These are phyloP conservation scores for Notocelia uddmanniana DNA, from an alignment of 2,888 invertebrate genomes.

Conservation along the genomic window DNA sequence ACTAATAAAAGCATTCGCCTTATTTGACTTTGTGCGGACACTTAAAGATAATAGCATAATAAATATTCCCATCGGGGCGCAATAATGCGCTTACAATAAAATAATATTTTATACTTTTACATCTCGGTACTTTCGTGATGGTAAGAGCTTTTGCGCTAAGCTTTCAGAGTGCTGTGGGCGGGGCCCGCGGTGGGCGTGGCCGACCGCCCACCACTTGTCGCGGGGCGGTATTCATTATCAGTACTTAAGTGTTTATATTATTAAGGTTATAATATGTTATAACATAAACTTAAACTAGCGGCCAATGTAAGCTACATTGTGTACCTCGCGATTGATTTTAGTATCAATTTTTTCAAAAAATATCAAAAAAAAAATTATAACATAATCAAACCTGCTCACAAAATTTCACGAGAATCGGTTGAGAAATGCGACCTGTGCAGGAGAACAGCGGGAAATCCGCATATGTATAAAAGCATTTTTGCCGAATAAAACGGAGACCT, in stretches of 20 bases:
- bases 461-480: too few species aligned
- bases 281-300: not conserved
- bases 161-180: constrained; percentile 51
- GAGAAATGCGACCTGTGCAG: too few species aligned
- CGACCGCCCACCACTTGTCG: constrained; percentile 49
- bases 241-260: constrained; percentile 14
- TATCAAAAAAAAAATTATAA: too few species aligned
- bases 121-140: constrained; percentile 23
- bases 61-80: constrained; percentile 7
- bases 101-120: constrained; percentile 38
- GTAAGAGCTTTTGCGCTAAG: constrained; percentile 40
- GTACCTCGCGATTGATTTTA: too few species aligned
- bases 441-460: too few species aligned
- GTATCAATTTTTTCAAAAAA: too few species aligned
- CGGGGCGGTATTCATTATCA: constrained; percentile 16
- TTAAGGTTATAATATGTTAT: not conserved
- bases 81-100: constrained; percentile 35
- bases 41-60: constrained; percentile 2
- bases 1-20: too few species aligned
- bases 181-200: constrained; percentile 49
- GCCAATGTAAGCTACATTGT: too few species aligned
- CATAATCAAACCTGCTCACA: too few species aligned
- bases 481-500: too few species aligned
- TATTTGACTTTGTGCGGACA: too few species aligned
- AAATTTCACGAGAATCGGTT: too few species aligned